Evolutionary conservation across 2,113 vertebrate species (phyloP).

Genomic region (Oreotragus oreotragus): DNA sequence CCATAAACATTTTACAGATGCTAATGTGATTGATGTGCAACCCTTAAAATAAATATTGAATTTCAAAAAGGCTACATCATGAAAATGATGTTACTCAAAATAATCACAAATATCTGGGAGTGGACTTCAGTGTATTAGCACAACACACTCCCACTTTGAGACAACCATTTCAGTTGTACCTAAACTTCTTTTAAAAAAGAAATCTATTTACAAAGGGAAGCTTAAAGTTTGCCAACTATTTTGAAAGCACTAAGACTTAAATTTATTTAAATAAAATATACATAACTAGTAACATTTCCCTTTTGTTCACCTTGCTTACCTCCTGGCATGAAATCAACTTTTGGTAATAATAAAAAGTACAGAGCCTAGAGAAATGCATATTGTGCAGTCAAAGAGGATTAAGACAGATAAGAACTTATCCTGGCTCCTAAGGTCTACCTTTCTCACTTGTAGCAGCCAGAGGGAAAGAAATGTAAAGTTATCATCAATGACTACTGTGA

Average conservation of each 20-base stretch:
- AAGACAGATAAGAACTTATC: conserved; percentile 47
- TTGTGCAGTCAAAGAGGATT: conserved; percentile 46
- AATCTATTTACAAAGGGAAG: neutral
- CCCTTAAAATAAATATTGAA: conserved; percentile 29
- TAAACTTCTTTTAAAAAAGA: neutral
- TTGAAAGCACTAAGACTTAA: neutral
- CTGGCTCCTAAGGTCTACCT: neutral
- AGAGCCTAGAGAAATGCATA: conserved; percentile 34
- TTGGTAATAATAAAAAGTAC: conserved; percentile 27
- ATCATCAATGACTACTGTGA: conserved; percentile 3
- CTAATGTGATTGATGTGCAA: neutral
- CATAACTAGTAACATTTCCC: conserved; percentile 5
- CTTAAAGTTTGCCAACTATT: neutral
- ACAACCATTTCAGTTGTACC: neutral
- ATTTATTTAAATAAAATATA: conserved; percentile 49
- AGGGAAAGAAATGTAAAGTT: conserved; percentile 23
- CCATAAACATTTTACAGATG: neutral
- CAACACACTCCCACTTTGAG: neutral
- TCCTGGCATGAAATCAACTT: conserved; percentile 37
- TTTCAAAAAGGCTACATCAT: neutral
- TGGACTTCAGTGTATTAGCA: neutral
- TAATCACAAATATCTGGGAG: neutral
- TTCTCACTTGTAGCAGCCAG: conserved; percentile 28
- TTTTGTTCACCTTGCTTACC: conserved; percentile 6
- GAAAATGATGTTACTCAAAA: neutral